Conservation (phyloP, 2,113 vertebrate species). For the Cyprinus carpio region DNA sequence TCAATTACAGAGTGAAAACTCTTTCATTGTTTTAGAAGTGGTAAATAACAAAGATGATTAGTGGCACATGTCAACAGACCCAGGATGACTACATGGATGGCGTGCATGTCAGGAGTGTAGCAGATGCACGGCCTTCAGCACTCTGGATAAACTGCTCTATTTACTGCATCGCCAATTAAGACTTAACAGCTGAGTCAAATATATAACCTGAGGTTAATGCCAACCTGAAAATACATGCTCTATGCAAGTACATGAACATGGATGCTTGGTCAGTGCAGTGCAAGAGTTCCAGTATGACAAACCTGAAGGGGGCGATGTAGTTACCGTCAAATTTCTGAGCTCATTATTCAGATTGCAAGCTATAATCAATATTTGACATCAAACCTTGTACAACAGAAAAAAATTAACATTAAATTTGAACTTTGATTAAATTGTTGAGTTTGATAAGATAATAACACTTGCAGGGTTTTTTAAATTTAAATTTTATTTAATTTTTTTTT, state of each 20-base stretch:
- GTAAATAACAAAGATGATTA: background rate
- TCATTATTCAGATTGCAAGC: background rate
- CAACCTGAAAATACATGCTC: background rate
- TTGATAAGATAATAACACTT: no score
- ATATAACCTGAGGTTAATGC: background rate
- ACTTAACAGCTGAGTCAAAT: background rate
- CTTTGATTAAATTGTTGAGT: no score
- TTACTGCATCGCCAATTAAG: background rate
- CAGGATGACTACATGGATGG: no score
- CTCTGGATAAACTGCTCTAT: background rate
- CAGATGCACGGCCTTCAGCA: background rate
- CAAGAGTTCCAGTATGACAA: background rate
- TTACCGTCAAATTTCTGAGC: background rate
- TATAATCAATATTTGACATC: background rate
- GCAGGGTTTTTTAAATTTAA: no score
- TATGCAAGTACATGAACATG: background rate
- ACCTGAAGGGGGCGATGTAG: background rate
- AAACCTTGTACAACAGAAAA: background rate
- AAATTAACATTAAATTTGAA: no score
- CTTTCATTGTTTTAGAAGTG: background rate
- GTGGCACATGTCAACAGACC: no score
- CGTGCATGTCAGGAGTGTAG: background rate
- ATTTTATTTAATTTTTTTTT: no score
- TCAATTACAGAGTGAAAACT: no score
- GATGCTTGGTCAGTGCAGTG: background rate